Conservation (phyloP, 2,888 invertebrate species). For the Clostera curtula region DNA sequence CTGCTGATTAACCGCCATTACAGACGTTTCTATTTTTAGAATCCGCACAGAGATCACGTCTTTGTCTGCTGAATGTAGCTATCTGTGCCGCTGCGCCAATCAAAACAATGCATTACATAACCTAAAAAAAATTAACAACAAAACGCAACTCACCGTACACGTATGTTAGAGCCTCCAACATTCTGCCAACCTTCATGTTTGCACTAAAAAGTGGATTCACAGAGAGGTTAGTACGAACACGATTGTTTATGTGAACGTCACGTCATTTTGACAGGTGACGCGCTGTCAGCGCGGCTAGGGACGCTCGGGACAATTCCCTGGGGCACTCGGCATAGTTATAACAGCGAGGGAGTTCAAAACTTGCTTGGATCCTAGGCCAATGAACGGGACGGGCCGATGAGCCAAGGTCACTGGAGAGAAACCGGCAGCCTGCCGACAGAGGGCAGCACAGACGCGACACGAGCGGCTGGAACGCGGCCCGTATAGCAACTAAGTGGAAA, state of each 20-base stretch:
- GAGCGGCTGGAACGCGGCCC: conserved; percentile 56
- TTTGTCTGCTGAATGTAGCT: conserved; percentile 67
- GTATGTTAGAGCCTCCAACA: conserved; percentile 43
- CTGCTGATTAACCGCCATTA: conserved; percentile 67
- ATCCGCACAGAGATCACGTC: conserved; percentile 67
- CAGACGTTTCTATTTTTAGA: conserved; percentile 64
- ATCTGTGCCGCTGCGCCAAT: conserved; percentile 40
- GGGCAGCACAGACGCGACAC: conserved; percentile 49
- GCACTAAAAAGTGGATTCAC: conserved; percentile 41
- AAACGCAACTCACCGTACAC: conserved; percentile 51
- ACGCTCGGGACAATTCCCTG: conserved; percentile 37
- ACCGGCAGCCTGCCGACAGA: conserved; percentile 41
- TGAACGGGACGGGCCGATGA: conserved; percentile 57
- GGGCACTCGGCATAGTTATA: conserved; percentile 48
- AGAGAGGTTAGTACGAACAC: conserved; percentile 53
- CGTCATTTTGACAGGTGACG: conserved; percentile 67
- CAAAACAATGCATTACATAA: conserved; percentile 54
- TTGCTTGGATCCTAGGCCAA: conserved; percentile 60
- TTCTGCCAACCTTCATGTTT: conserved; percentile 43
- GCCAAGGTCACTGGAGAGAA: conserved; percentile 60
- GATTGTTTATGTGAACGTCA: conserved; percentile 43
- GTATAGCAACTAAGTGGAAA: conserved; percentile 64
- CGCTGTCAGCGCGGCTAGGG: conserved; percentile 38
- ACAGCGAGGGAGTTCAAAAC: conserved; percentile 36
- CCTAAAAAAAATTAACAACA: conserved; percentile 33